These are phyloP conservation scores for Amblyjoppa fuscipennis DNA, from an alignment of 2,888 invertebrate species.

Conservation along the genomic window DNA sequence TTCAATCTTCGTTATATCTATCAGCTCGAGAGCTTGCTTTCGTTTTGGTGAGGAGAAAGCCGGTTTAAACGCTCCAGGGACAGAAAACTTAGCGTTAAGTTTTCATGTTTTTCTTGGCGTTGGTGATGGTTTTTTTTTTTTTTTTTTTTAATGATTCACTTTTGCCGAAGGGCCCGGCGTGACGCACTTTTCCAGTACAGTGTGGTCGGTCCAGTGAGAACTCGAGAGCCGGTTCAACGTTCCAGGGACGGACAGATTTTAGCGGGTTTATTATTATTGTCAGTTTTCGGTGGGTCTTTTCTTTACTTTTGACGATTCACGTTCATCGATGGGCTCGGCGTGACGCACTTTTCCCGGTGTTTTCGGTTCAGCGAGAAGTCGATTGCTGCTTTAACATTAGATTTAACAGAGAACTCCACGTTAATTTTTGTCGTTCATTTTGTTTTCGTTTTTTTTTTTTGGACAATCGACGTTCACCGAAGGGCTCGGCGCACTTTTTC, in stretches of 20 bases:
- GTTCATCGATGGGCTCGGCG: background rate
- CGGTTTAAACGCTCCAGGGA: background rate
- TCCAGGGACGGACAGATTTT: too few species aligned
- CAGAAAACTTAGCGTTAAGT: background rate
- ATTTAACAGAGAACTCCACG: too few species aligned
- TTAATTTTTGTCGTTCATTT: too few species aligned
- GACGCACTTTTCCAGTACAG: background rate
- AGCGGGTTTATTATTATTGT: too few species aligned
- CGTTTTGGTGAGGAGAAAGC: constrained; percentile 26
- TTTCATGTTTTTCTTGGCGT: background rate
- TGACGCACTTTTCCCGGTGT: background rate
- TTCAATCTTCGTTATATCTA: too few species aligned
- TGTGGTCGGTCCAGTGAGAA: too few species aligned
- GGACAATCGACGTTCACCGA: background rate
- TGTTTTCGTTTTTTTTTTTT: too few species aligned
- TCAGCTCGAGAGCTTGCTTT: background rate
- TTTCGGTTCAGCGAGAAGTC: background rate
- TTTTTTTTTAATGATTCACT: background rate
- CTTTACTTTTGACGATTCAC: too few species aligned
- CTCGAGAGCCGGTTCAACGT: too few species aligned
- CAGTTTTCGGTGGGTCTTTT: too few species aligned
- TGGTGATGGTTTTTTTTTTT: too few species aligned
- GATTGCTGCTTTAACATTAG: too few species aligned
- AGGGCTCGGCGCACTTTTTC: background rate
- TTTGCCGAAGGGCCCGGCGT: background rate